Evolutionary conservation across 2,113 vertebrate species (phyloP).

Genomic region (Mobula birostris): DNA sequence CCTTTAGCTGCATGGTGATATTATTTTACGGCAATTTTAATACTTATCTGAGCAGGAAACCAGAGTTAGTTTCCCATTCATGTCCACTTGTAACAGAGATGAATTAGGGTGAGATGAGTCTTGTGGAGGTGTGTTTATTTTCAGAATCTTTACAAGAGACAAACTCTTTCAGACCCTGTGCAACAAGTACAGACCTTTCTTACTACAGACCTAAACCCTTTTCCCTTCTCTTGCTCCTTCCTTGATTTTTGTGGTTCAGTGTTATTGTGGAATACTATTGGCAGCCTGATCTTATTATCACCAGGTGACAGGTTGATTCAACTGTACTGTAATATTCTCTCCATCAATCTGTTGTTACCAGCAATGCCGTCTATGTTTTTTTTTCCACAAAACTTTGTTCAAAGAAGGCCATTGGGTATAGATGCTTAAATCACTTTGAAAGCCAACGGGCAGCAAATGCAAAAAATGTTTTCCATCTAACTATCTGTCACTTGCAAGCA

Average conservation of each 20-base stretch:
- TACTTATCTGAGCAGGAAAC: neutral
- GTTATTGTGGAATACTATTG: neutral
- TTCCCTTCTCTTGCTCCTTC: neutral
- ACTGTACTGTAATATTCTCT: neutral
- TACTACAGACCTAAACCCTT: neutral
- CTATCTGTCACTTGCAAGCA: neutral
- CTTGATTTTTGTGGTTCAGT: too few species aligned
- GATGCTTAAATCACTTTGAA: conserved; percentile 14
- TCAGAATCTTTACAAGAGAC: neutral
- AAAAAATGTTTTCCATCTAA: neutral
- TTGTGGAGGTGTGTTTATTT: neutral
- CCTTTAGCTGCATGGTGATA: neutral
- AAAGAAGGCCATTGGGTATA: neutral
- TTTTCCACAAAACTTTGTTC: neutral
- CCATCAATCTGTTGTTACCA: neutral
- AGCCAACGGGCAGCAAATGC: neutral
- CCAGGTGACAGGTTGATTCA: neutral
- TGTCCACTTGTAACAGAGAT: neutral
- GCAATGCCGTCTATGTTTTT: neutral
- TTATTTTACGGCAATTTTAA: neutral
- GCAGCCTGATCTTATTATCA: neutral
- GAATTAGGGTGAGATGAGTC: neutral
- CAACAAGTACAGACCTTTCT: neutral
- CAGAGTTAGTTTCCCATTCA: neutral
- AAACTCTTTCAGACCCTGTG: neutral